These are phyloP conservation scores for Buteo buteo DNA, from an alignment of 2,113 vertebrate genomes.

Conservation along the genomic window DNA sequence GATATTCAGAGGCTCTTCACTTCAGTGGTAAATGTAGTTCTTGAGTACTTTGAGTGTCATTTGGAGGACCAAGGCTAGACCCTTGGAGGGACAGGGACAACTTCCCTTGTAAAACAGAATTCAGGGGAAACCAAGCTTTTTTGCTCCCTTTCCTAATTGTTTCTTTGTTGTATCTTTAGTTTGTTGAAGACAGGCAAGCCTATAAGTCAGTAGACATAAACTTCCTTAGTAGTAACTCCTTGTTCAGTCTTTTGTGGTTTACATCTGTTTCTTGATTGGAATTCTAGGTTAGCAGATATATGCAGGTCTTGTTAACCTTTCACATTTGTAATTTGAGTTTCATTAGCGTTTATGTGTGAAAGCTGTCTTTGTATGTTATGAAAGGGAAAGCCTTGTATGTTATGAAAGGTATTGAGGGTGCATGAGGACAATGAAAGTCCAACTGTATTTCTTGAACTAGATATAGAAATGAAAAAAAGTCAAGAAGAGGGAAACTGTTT, in stretches of 20 bases:
- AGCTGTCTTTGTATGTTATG: neutral
- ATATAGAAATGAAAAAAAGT: neutral
- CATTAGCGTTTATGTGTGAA: neutral
- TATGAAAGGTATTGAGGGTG: neutral
- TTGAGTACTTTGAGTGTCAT: neutral
- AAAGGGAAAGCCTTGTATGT: neutral
- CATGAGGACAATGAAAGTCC: neutral
- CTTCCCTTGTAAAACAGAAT: neutral
- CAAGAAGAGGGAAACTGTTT: neutral
- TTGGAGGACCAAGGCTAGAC: neutral
- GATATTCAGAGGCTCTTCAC: neutral
- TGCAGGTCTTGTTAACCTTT: neutral
- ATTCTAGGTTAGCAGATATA: neutral
- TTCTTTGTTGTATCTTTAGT: neutral
- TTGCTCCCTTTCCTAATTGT: neutral
- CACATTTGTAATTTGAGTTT: neutral
- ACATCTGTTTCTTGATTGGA: neutral
- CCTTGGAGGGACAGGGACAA: neutral
- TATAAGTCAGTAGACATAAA: neutral
- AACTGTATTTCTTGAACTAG: neutral
- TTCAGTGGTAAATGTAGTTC: neutral
- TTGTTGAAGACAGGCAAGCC: neutral
- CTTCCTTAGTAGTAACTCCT: neutral
- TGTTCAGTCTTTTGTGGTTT: neutral
- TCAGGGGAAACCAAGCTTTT: neutral